phyloP scores from a whole-genome alignment of 1,140 invertebrate genomes.

The Drosophila aff. region DNA sequence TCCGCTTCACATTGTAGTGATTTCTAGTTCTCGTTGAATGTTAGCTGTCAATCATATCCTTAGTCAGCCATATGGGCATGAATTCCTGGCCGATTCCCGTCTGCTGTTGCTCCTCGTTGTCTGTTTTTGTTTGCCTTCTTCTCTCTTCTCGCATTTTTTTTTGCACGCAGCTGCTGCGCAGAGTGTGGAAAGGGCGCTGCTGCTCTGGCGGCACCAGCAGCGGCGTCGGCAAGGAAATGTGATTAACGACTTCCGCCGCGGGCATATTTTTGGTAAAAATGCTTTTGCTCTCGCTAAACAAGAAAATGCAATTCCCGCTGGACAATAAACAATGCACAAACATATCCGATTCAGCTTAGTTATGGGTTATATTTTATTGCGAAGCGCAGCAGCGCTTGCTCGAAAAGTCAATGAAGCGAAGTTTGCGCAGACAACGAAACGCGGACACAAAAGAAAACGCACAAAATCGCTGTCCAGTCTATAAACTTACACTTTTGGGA shows the following conservation, averaged over 20 bases:
- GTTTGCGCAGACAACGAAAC: constrained; percentile 66
- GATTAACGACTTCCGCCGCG: constrained; percentile 24
- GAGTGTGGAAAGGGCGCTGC: constrained; percentile 22
- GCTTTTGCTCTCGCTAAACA: neutral
- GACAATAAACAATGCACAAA: constrained; percentile 3
- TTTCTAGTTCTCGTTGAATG: neutral
- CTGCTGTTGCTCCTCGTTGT: constrained; percentile 14
- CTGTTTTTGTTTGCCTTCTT: constrained; percentile 29
- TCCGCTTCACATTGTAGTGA: neutral
- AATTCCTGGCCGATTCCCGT: constrained; percentile 2
- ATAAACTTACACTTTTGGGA: constrained; percentile 51
- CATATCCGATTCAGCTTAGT: constrained; percentile 13
- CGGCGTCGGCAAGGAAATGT: constrained; percentile 21
- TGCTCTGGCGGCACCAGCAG: constrained; percentile 8
- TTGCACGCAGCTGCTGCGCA: constrained; percentile 52
- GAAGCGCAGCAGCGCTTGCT: constrained; percentile 24
- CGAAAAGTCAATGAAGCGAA: constrained; percentile 80
- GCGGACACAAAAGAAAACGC: constrained; percentile 74
- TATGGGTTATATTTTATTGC: constrained; percentile 20
- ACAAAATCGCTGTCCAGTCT: constrained; percentile 32
- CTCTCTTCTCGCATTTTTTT: constrained; percentile 11
- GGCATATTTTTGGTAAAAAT: neutral
- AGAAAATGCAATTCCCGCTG: constrained; percentile 2
- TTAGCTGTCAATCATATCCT: constrained; percentile 5
- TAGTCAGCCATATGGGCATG: constrained; percentile 48